Conservation (phyloP, 1,140 invertebrate genomes). For the Leptonema lineaticorne region DNA sequence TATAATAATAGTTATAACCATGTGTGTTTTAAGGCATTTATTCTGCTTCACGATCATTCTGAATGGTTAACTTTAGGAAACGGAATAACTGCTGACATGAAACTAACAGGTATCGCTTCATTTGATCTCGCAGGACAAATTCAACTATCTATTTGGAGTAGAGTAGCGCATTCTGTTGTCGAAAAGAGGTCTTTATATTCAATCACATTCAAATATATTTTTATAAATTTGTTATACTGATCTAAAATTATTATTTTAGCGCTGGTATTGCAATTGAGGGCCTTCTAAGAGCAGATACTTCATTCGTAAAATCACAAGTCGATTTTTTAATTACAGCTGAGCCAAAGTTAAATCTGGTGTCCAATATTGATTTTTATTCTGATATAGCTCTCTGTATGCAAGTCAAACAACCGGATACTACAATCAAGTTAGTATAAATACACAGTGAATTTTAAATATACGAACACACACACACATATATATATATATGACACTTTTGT, state of each 20-base stretch:
- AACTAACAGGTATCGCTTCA: constrained; percentile 71
- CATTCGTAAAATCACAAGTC: constrained; percentile 68
- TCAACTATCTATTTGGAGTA: constrained; percentile 84
- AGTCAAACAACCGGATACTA: constrained; percentile 69
- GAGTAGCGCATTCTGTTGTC: constrained; percentile 80
- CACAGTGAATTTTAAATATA: too few species aligned
- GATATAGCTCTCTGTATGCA: constrained; percentile 79
- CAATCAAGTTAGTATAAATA: constrained; percentile 60
- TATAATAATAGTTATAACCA: background rate
- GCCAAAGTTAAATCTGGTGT: constrained; percentile 71
- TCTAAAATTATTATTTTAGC: constrained; percentile 52
- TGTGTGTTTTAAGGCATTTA: constrained; percentile 59
- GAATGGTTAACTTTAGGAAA: constrained; percentile 70
- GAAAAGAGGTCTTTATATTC: constrained; percentile 61
- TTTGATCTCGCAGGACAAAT: constrained; percentile 83
- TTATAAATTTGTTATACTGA: background rate
- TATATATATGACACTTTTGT: too few species aligned
- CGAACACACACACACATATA: too few species aligned
- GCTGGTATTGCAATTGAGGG: constrained; percentile 71
- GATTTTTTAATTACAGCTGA: constrained; percentile 72
- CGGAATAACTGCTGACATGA: constrained; percentile 72
- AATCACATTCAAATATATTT: background rate
- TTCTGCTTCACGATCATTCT: constrained; percentile 73
- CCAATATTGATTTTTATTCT: constrained; percentile 79
- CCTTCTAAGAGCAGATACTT: constrained; percentile 63